Conservation (phyloP, 1,140 invertebrate genomes). For the Scaptodrosophila lebanonensis region DNA sequence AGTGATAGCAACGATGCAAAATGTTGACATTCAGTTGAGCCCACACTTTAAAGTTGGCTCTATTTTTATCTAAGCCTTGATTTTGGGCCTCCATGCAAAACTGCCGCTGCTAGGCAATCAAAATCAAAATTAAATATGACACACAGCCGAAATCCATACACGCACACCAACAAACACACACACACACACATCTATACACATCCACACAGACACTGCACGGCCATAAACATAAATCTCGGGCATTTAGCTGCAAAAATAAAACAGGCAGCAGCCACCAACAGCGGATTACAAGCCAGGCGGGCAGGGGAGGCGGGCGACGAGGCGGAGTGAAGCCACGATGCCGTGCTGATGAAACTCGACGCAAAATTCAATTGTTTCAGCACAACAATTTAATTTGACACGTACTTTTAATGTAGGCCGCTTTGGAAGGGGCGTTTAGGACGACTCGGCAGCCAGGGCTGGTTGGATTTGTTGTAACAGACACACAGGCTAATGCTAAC, state of each 20-base stretch:
- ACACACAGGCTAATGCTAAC: slow-evolving; percentile 9
- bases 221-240: slow-evolving; percentile 62
- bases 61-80: no score
- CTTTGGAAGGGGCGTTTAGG: no score
- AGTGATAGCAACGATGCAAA: no score
- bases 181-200: slow-evolving; percentile 8
- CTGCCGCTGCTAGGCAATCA: no score
- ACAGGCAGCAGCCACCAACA: slow-evolving; percentile 40
- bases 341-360: slow-evolving; percentile 48
- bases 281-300: slow-evolving; percentile 32
- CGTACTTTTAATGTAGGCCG: slow-evolving; percentile 67
- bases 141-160: slow-evolving; percentile 1
- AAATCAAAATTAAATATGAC: slow-evolving; percentile 18
- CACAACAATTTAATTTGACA: slow-evolving; percentile 73
- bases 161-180: slow-evolving; percentile 1
- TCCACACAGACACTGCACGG: slow-evolving; percentile 29
- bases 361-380: slow-evolving; percentile 68
- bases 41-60: no score
- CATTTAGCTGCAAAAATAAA: slow-evolving; percentile 57
- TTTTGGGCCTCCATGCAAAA: no score
- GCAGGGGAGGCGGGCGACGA: slow-evolving; percentile 6
- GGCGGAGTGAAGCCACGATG: background rate
- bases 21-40: no score
- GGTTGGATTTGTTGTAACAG: no score
- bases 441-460: slow-evolving; percentile 46